phyloP scores from a whole-genome alignment of 2,888 invertebrate species.

The Netelia melanura region DNA sequence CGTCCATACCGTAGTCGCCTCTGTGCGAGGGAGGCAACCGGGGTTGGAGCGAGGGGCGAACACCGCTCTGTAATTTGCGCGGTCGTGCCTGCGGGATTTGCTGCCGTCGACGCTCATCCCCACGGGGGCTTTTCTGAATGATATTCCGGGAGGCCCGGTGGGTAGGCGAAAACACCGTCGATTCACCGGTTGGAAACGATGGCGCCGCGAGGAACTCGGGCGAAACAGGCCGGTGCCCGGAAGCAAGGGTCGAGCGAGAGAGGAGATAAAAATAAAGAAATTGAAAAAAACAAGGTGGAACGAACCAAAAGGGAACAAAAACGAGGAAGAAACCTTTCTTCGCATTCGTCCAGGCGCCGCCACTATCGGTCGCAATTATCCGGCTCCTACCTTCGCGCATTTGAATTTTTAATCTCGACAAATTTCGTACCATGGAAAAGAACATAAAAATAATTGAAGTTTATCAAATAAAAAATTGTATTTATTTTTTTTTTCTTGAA shows the following conservation, averaged over 20 bases:
- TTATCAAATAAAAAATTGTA: slow-evolving; percentile 14
- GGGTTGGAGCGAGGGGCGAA: slow-evolving; percentile 44
- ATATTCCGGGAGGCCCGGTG: slow-evolving; percentile 69
- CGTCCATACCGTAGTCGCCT: slow-evolving; percentile 35
- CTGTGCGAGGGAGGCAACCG: slow-evolving; percentile 61
- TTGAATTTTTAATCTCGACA: slow-evolving; percentile 76
- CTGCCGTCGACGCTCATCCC: slow-evolving; percentile 61
- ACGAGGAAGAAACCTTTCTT: slow-evolving; percentile 21
- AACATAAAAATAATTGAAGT: slow-evolving; percentile 76
- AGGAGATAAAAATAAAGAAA: slow-evolving; percentile 21
- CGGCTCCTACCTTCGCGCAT: slow-evolving; percentile 33
- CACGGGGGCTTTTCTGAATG: slow-evolving; percentile 69
- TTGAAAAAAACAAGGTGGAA: slow-evolving; percentile 19
- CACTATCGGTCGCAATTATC: slow-evolving; percentile 78
- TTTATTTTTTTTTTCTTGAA: too few relatives aligned
- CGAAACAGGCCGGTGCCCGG: slow-evolving; percentile 15
- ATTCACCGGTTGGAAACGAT: slow-evolving; percentile 37
- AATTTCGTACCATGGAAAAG: slow-evolving; percentile 38
- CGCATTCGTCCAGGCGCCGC: slow-evolving; percentile 56
- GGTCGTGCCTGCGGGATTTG: slow-evolving; percentile 79
- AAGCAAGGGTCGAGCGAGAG: slow-evolving; percentile 31
- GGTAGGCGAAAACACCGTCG: slow-evolving; percentile 15
- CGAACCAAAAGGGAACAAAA: slow-evolving; percentile 34
- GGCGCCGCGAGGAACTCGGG: slow-evolving; percentile 29
- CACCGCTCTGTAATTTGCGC: slow-evolving; percentile 82